These are phyloP conservation scores for Lophius americanus DNA, from an alignment of 2,797 vertebrate genomes.

Conservation along the genomic window DNA sequence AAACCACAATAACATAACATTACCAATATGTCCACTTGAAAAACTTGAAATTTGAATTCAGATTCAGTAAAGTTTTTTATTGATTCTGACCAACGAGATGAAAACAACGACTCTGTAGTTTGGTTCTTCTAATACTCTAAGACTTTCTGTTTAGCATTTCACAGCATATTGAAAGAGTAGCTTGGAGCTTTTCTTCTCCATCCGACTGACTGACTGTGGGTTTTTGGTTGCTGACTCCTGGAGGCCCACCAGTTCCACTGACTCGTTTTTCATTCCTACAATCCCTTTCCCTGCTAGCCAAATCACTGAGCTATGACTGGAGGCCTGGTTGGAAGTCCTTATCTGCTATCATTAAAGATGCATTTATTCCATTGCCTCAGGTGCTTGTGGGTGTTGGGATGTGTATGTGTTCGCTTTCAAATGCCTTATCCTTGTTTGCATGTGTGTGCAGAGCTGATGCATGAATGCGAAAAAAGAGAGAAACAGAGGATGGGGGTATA, in stretches of 20 bases:
- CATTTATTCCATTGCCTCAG: slow-evolving; percentile 83
- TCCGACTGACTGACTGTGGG: slow-evolving; percentile 74
- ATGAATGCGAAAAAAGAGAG: slow-evolving; percentile 54
- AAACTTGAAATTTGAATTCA: slow-evolving; percentile 40
- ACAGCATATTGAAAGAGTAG: slow-evolving; percentile 66
- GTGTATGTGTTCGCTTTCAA: slow-evolving; percentile 51
- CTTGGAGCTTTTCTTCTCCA: slow-evolving; percentile 69
- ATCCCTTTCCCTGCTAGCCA: slow-evolving; percentile 76
- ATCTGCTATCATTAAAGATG: slow-evolving; percentile 84
- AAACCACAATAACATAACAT: slow-evolving; percentile 25
- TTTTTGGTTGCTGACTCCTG: slow-evolving; percentile 77
- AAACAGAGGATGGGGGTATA: slow-evolving; percentile 73
- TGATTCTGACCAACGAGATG: slow-evolving; percentile 31
- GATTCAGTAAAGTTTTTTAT: slow-evolving; percentile 27
- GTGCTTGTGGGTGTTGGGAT: slow-evolving; percentile 73
- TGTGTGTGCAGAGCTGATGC: slow-evolving; percentile 60
- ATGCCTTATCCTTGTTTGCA: slow-evolving; percentile 72
- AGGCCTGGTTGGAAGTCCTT: slow-evolving; percentile 82
- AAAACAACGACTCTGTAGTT: slow-evolving; percentile 36
- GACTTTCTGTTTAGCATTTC: slow-evolving; percentile 67
- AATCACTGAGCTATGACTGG: slow-evolving; percentile 83
- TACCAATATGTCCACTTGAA: slow-evolving; percentile 33
- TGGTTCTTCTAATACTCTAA: slow-evolving; percentile 60
- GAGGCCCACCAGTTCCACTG: slow-evolving; percentile 77
- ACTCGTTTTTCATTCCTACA: slow-evolving; percentile 81